Evolutionary conservation across 2,797 vertebrate genomes (phyloP), one percentile per base, ranked within the genome.

Genomic region (Phrynocephalus vlangalii): DNA sequence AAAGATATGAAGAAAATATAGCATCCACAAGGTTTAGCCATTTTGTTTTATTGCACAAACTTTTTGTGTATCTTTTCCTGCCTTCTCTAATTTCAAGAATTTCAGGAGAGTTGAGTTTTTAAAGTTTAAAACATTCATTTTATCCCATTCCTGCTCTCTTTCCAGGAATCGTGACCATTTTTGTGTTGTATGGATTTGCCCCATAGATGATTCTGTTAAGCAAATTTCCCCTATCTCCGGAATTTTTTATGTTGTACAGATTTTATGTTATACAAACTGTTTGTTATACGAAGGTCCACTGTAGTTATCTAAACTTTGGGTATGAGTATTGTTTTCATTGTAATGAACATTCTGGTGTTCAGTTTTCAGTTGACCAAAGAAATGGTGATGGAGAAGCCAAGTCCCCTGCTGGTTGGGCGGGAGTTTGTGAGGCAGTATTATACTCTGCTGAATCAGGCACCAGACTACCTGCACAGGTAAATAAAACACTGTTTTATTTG

Each of bases 321-420:
- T 1, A 76, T 80, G 83, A 33, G 22, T 9, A 8, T 86, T 88
- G 71, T 82, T 68, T 28, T 48, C 11, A 11, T 84, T 71, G 76
- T 94, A 52, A 92, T 66, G 52, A 56, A 85, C 44, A 56, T 86
- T 87, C 90, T 77, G 67, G 5, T 77, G 6, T 79, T 26, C 88
- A 98, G 98, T 97, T 98, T 98, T 97, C 97, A 98, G 97, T 96
- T 97, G 97, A 99, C 98, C 98, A 99, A 99, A 99, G 99, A 99
- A 98, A 99, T 99, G 99, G 99, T 99, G 98, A 99, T 99, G 99
- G 99, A 99, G 99, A 99, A 99, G 98, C 99, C 99, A 98, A 99
- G 99, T 99, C 98, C 98, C 98, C 99, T 99, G 98, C 99, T 99
- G 97, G 99, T 99, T 97, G 98, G 99, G 99, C 98, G 98, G 98